Conservation (phyloP, 2,113 vertebrate species). For the Pangasianodon hypophthalmus region DNA sequence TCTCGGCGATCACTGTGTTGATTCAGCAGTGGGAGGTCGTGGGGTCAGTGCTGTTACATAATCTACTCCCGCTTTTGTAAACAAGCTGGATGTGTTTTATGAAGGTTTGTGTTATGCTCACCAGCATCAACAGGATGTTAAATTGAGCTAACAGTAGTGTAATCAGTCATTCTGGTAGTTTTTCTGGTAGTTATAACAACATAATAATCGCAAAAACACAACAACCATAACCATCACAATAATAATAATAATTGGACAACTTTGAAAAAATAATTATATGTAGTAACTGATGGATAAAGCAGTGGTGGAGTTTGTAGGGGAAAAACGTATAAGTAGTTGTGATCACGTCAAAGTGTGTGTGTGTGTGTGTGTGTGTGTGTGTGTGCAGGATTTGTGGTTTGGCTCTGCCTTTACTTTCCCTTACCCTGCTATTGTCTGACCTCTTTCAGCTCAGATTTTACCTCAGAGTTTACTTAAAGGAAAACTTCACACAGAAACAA, state of each 20-base stretch:
- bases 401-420: no score
- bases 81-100: constrained; percentile 16
- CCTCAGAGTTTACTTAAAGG: neutral
- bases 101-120: neutral
- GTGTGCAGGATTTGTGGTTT: neutral
- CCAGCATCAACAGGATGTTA: neutral
- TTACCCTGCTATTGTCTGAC: neutral
- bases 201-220: neutral
- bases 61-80: constrained; percentile 18
- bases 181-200: neutral
- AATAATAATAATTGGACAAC: neutral
- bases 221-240: neutral
- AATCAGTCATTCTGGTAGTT: neutral
- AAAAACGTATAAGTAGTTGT: neutral
- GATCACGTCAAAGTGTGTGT: neutral
- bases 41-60: constrained; percentile 24
- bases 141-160: neutral
- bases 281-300: neutral
- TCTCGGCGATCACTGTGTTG: neutral
- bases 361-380: no score
- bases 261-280: neutral
- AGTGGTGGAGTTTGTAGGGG: neutral
- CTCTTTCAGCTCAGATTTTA: neutral
- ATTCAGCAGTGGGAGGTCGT: constrained; percentile 21
- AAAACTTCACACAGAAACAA: neutral